Base-by-base conservation (phyloP, 1,140 invertebrate genomes). In the Meloidogyne floridensis region DNA sequence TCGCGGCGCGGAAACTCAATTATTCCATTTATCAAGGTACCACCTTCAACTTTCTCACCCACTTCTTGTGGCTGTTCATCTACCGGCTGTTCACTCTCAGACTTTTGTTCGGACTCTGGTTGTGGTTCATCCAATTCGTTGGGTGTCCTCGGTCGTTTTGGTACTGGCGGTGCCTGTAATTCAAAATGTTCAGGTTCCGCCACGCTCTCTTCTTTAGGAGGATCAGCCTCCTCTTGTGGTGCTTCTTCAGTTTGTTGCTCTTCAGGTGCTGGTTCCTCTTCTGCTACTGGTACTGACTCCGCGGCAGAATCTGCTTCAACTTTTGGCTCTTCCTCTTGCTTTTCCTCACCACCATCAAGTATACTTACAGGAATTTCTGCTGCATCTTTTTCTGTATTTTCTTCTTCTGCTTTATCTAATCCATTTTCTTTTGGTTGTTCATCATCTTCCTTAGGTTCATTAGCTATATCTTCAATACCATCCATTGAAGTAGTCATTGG, bases 401-500 rank as follows among this genome's bases (percentile, higher is more conserved):
- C 54, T 56, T 54, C 72, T 65, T 81, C 80, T 20, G n/a, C 80
- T 51, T 77, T 75, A 10, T 42, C 80, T 20, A 51, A 47, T 9
- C 73, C 80, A 70, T 81, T 65, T 15, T 75, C 72, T 72, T 81
- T 74, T 6, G 72, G 43, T 18, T 74, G 43, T 54, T 54, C 72
- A 54, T 73, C 15, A 13, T 18, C 72, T 32, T 32, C 72, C 2
- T 74, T 13, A 7, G 72, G 53, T 74, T 74, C 43, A 54, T 74
- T 51, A 7, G 72, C 72, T 7, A 74, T 74, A 59, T 89, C 87
- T 76, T 89, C 87, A 70, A 89, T 90, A 42, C 86, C 87, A 71
- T 88, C 87, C 85, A 90, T 85, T 65, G 84, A 87, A 43, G 86
- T 88, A 6, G 87, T 88, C 87, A 89, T 89, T 76, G 83, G 87